These are phyloP conservation scores for Lycaena phlaeas DNA, from an alignment of 2,888 invertebrate genomes.

Conservation along the genomic window DNA sequence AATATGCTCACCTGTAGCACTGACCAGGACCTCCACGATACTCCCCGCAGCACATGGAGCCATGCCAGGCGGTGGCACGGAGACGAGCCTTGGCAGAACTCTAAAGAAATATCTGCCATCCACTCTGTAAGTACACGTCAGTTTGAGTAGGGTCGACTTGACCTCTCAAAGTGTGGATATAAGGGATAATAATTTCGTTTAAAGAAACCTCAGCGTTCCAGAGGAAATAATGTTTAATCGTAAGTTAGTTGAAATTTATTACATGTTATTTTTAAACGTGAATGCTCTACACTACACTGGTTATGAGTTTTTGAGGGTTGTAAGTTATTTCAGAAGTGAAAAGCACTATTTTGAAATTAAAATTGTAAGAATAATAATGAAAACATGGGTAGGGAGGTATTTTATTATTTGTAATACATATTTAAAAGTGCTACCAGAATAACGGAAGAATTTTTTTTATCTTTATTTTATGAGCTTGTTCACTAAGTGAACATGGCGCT, in stretches of 20 bases:
- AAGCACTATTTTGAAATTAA: no score
- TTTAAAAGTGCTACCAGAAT: no score
- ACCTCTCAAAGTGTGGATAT: neutral
- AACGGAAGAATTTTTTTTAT: no score
- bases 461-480: no score
- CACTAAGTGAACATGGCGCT: no score
- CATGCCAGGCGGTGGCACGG: conserved; percentile 93
- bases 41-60: conserved; percentile 96
- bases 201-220: neutral
- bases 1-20: conserved; percentile 83
- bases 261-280: no score
- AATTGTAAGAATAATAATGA: no score
- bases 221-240: conserved; percentile 6
- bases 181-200: conserved; percentile 4
- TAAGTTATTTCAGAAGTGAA: no score
- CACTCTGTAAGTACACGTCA: conserved; percentile 35
- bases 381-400: no score
- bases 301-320: no score
- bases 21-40: conserved; percentile 94
- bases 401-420: no score
- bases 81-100: conserved; percentile 88
- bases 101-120: conserved; percentile 84
- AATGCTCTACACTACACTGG: no score
- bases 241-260: neutral
- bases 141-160: neutral